Evolutionary conservation across 2,113 vertebrate species (phyloP).

Genomic region (Clarias gariepinus): DNA sequence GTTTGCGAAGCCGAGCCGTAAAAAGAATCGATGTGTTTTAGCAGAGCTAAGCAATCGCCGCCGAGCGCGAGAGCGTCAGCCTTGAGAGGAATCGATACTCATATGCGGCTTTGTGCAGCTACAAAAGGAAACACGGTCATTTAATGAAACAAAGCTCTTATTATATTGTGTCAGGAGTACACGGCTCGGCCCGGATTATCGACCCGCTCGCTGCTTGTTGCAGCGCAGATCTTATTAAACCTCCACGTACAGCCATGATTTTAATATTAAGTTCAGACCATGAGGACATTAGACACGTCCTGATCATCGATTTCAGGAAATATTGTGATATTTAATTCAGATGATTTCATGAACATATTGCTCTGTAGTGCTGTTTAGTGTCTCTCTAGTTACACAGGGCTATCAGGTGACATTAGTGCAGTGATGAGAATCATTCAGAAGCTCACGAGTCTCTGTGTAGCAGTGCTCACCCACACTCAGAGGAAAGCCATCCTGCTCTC

Average conservation of each 20-base stretch:
- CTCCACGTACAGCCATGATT: background rate
- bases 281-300: background rate
- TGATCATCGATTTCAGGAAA: slow-evolving; percentile 3
- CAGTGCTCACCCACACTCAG: too few species aligned
- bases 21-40: slow-evolving; percentile 48
- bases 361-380: background rate
- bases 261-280: background rate
- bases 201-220: slow-evolving; percentile 31
- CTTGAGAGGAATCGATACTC: slow-evolving; percentile 41
- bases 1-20: background rate
- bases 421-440: background rate
- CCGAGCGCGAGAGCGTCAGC: slow-evolving; percentile 38
- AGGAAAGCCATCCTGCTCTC: too few species aligned
- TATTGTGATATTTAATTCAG: background rate
- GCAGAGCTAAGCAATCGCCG: slow-evolving; percentile 34
- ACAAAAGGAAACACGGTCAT: slow-evolving; percentile 48
- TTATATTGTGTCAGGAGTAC: slow-evolving; percentile 40
- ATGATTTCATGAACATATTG: background rate
- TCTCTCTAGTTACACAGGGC: background rate
- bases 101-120: slow-evolving; percentile 24
- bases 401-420: background rate
- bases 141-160: slow-evolving; percentile 54
- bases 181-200: slow-evolving; percentile 32
- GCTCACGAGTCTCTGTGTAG: too few species aligned
- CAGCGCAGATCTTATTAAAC: slow-evolving; percentile 23